Evolutionary conservation across 2,113 vertebrate species (phyloP).

Genomic region (Colaptes auratus): DNA sequence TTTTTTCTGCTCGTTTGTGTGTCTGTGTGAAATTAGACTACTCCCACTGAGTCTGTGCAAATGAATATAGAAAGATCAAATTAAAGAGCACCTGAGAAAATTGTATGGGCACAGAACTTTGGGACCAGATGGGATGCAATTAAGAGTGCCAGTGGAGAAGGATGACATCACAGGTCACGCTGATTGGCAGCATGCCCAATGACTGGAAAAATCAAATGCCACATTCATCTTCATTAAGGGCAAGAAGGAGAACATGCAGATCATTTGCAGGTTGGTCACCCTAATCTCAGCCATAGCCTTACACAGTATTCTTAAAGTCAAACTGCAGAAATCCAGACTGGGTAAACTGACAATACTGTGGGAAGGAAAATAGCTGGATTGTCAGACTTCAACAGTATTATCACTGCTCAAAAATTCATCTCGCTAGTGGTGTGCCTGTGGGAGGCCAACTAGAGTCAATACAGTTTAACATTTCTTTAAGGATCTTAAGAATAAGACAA

Average conservation of each 20-base stretch:
- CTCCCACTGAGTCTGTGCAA: neutral
- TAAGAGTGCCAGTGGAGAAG: neutral
- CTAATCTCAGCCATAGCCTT: neutral
- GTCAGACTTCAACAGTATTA: no score
- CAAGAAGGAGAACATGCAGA: neutral
- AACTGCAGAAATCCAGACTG: neutral
- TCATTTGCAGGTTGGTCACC: neutral
- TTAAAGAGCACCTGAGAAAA: neutral
- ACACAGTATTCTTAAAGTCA: neutral
- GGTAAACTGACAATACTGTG: accelerated
- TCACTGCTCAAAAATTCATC: neutral
- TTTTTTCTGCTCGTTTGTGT: neutral
- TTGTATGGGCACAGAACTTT: neutral
- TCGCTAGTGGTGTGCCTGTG: neutral
- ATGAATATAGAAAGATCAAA: neutral
- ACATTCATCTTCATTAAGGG: neutral
- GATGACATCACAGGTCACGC: neutral
- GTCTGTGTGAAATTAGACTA: neutral
- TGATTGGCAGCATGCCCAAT: neutral
- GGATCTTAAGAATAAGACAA: neutral
- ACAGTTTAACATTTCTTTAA: neutral
- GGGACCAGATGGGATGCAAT: neutral
- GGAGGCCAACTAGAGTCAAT: neutral
- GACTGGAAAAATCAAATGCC: neutral
- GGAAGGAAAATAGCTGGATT: neutral